A percentile compares a stretch with the other conserved stretches of the same genome.
Evolutionary conservation across 2,888 invertebrate genomes (phyloP).

Genomic region (Chirona hameri): DNA sequence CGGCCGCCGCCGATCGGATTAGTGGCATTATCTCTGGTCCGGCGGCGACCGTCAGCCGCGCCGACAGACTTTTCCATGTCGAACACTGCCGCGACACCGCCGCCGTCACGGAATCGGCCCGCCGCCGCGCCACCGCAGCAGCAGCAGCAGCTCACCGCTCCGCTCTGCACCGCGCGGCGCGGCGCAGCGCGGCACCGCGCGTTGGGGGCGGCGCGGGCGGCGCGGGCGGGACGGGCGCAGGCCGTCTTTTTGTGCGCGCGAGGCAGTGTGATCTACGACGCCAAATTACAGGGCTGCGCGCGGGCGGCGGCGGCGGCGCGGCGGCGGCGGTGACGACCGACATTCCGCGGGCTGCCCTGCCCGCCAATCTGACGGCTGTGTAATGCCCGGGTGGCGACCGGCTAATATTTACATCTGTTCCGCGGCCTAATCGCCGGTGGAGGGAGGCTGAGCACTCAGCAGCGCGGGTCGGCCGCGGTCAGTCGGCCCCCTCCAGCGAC

Average conservation of each 20-base stretch:
- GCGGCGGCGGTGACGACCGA: background rate
- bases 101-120: background rate
- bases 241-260: background rate
- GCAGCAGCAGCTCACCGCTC: too few species aligned
- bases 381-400: constrained; percentile 2
- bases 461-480: background rate
- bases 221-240: background rate
- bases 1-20: background rate
- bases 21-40: background rate
- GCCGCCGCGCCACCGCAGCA: too few species aligned
- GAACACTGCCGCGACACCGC: background rate
- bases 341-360: background rate
- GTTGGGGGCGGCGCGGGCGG: background rate
- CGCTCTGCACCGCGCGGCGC: too few species aligned
- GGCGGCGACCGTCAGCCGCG: background rate
- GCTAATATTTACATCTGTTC: constrained; percentile 6
- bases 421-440: background rate
- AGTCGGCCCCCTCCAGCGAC: too few species aligned
- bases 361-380: background rate
- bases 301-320: background rate
- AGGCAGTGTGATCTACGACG: constrained; percentile 8
- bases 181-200: too few species aligned
- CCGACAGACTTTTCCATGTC: constrained; percentile 12
- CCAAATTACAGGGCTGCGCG: constrained; percentile 6
- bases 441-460: too few species aligned